Percentiles rank a stretch among this genome's conserved stretches.
Evolutionary conservation across 2,113 vertebrate genomes (phyloP).

Genomic region (Helogale parvula): DNA sequence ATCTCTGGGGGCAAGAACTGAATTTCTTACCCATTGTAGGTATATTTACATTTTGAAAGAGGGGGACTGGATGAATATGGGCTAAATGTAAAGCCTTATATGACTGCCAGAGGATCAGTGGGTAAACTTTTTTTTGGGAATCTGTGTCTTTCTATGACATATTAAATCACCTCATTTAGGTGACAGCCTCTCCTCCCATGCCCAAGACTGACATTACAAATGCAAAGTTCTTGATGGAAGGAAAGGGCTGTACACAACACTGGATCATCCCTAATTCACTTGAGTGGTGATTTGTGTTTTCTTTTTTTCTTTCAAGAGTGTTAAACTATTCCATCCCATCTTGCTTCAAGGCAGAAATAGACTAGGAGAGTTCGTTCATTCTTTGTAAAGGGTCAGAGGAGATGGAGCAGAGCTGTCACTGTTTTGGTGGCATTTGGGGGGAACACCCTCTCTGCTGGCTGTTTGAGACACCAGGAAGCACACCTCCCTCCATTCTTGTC

Average conservation of each 20-base stretch:
- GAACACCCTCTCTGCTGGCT: not conserved
- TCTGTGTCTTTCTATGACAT: not conserved
- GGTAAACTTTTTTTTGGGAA: not conserved
- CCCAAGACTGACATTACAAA: not conserved
- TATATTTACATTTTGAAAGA: not conserved
- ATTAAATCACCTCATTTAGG: not conserved
- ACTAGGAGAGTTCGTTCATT: not conserved
- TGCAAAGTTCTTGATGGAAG: not conserved
- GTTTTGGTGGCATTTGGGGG: no score
- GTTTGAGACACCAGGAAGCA: not conserved
- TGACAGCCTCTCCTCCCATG: not conserved
- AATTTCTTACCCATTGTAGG: not conserved
- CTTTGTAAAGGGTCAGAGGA: not conserved
- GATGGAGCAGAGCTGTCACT: not conserved
- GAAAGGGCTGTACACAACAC: not conserved
- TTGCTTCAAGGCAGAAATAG: not conserved
- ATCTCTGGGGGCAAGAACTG: not conserved
- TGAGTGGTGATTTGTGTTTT: not conserved
- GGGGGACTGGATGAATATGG: not conserved
- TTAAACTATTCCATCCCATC: not conserved
- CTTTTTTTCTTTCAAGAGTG: not conserved
- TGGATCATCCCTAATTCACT: not conserved
- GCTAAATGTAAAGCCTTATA: not conserved
- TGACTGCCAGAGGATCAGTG: not conserved
- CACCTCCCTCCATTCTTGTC: not conserved